Evolutionary conservation across 2,113 vertebrate species (phyloP).

Genomic region (Zosterops hypoxanthus): DNA sequence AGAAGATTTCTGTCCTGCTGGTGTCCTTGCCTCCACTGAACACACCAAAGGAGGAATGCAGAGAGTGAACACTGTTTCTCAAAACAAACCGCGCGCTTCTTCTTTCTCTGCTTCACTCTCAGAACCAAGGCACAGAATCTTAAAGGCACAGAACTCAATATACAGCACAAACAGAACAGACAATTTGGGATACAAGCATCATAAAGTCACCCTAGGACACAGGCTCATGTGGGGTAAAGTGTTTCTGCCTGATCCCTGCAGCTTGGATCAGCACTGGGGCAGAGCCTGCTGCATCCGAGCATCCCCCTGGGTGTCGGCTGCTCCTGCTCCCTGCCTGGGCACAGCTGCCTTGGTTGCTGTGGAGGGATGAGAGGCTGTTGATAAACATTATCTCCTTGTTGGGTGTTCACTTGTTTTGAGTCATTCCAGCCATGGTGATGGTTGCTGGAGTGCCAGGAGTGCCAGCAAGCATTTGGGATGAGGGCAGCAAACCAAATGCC

Average conservation of each 20-base stretch:
- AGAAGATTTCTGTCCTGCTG: no score
- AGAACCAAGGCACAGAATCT: no score
- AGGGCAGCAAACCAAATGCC: background rate
- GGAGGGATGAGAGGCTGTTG: background rate
- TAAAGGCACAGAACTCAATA: no score
- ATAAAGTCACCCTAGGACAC: no score
- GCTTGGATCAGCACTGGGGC: background rate
- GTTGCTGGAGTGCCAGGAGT: background rate
- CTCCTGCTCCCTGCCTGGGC: background rate
- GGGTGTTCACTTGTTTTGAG: background rate
- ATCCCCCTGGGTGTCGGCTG: background rate
- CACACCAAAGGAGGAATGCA: no score
- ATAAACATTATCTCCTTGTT: background rate
- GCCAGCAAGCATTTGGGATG: background rate
- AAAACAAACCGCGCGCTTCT: no score
- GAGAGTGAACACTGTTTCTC: no score
- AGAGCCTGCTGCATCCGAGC: background rate
- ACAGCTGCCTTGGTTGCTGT: background rate
- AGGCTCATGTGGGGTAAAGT: background rate
- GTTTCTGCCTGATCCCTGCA: background rate
- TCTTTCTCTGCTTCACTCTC: no score
- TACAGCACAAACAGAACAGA: no score
- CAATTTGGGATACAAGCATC: no score
- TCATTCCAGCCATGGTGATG: background rate
- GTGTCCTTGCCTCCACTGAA: no score